Evolutionary conservation across 2,888 invertebrate species (phyloP), one percentile per base, ranked within the genome.

Genomic region (Callinectes sapidus): DNA sequence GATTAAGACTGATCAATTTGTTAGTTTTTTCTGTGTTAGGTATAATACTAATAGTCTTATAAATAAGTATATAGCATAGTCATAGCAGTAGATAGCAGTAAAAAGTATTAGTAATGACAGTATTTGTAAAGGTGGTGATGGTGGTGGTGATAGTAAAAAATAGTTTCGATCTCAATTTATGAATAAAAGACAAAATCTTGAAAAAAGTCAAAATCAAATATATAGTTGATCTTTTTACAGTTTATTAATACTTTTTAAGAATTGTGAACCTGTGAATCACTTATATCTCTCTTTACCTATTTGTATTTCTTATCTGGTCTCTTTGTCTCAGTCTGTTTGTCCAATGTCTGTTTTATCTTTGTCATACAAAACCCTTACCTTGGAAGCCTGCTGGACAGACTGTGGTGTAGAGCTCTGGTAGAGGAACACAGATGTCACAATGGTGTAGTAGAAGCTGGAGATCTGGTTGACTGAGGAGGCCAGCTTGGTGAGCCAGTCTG

Each of bases 391-490:
- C 35, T 92, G 91, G 28, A 94, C 93, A 61, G 94, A 92, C 87
- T 94, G 92, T 85, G 93, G 66, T 55, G 93, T 93, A 18, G 93
- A 93, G 23, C 91, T 86, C 77, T 93, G 92, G 91, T 94, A 94
- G 48, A 94, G 90, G 66, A 94, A 94, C 66, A 94, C 93, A 14
- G 94, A 92, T 14, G 93, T 93, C 10, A 94, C 94, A 87, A 94
- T 92, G 48, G 92, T 94, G 89, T 94, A 89, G 66, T 94, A 92
- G 54, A 94, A 94, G 55, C 77, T 92, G 14, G 94, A 94, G 55
- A 94, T 94, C 87, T 91, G 94, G 66, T 94, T 90, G 39, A 66
- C 89, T 18, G 94, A 91, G 66, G 92, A 66, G n/a, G 94, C 94
- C 1, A 94, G 89, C 55, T 91, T 94, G 14, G 90, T 77, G 16